Percentiles rank a stretch among this genome's conserved stretches.
Evolutionary conservation across 2,113 vertebrate species (phyloP).

Genomic region (Morone saxatilis): DNA sequence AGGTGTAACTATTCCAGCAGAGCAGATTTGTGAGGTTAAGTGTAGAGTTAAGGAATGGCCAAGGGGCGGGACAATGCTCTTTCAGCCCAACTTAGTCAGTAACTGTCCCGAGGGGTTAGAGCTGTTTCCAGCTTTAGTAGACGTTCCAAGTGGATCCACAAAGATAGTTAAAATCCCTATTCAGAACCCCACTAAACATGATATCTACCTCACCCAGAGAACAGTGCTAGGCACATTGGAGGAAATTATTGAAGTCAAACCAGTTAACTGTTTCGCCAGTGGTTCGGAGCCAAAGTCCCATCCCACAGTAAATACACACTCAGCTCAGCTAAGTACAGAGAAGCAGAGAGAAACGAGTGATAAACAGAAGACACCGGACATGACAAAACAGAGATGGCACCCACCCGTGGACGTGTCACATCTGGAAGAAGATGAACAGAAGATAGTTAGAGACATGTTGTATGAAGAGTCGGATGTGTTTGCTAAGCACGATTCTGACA

Average conservation of each 20-base stretch:
- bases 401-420: constrained; percentile 6
- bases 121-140: constrained; percentile 1
- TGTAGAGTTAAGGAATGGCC: constrained; percentile 9
- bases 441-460: constrained; percentile 2
- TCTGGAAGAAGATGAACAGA: not conserved
- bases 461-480: not conserved
- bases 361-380: not conserved
- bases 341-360: not conserved
- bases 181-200: constrained; percentile 1
- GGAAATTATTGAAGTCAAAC: not conserved
- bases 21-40: not conserved
- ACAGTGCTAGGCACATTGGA: not conserved
- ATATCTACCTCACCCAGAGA: not conserved
- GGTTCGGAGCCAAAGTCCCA: not conserved
- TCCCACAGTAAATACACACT: not conserved
- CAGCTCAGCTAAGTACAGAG: not conserved
- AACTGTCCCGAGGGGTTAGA: constrained; percentile 22
- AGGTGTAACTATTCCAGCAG: not conserved
- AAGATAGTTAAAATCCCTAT: constrained; percentile 10
- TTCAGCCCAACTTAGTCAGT: not conserved
- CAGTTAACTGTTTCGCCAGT: not conserved
- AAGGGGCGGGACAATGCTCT: not conserved
- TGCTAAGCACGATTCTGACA: not conserved
- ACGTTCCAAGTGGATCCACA: constrained; percentile 1
- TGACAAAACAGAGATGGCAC: not conserved